Percentiles rank a stretch among this genome's conserved stretches.
phyloP scores from a whole-genome alignment of 1,140 invertebrate species.

The Trigoniulus corallinus region DNA sequence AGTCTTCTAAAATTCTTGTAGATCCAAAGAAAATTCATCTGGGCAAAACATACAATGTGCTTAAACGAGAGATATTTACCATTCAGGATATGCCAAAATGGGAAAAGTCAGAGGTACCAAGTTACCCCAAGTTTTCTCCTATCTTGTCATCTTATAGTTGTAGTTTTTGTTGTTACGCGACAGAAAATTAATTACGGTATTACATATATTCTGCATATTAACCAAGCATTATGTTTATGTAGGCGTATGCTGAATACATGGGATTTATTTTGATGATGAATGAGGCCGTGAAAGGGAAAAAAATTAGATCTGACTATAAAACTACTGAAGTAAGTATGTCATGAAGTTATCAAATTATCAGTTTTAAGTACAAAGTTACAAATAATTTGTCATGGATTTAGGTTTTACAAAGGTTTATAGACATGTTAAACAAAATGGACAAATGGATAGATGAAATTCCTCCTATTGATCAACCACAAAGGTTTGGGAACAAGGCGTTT shows the following conservation, averaged over 20 bases:
- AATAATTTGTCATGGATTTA: constrained; percentile 20
- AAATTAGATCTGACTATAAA: constrained; percentile 36
- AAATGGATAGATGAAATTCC: constrained; percentile 66
- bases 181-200: constrained; percentile 11
- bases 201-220: background rate
- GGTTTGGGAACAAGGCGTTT: constrained; percentile 94
- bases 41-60: too few relatives aligned
- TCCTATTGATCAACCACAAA: constrained; percentile 79
- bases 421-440: constrained; percentile 53
- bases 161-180: constrained; percentile 3
- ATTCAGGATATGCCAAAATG: constrained; percentile 55
- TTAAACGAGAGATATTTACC: constrained; percentile 47
- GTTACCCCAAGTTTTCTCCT: background rate
- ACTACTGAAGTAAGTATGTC: constrained; percentile 35
- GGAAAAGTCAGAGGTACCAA: constrained; percentile 57
- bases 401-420: constrained; percentile 41
- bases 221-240: too few relatives aligned
- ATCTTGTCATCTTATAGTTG: constrained; percentile 10
- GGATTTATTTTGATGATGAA: constrained; percentile 74
- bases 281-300: constrained; percentile 62
- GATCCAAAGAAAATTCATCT: too few relatives aligned
- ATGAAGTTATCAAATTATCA: background rate
- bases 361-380: background rate
- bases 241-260: constrained; percentile 52
- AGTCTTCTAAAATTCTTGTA: too few relatives aligned